Percentiles rank a stretch among this genome's conserved stretches.
phyloP scores from a whole-genome alignment of 2,797 vertebrate species.

The Melanotaenia parkinsoni region DNA sequence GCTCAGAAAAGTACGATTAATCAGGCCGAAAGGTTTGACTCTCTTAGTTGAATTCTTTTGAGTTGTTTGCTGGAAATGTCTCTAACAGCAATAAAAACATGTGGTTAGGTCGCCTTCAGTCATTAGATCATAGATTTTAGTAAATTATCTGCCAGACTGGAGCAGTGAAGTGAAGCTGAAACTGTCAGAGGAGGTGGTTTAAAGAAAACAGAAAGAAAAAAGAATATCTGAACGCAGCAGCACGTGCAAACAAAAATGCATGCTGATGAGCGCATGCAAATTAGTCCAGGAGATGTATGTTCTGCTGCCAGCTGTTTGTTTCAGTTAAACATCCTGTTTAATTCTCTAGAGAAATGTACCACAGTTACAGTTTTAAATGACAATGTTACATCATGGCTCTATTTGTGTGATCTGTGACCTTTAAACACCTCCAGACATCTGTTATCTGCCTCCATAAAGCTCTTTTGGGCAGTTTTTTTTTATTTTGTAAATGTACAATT shows the following conservation, averaged over 20 bases:
- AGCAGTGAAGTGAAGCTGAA: not conserved
- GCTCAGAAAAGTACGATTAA: not conserved
- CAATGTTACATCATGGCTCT: not conserved
- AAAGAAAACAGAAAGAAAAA: conserved; percentile 5
- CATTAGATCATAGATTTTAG: not conserved
- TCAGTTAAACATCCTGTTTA: not conserved
- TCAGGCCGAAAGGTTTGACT: conserved; percentile 1
- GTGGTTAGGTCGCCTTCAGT: not conserved
- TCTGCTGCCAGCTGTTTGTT: conserved; percentile 2
- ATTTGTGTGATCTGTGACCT: not conserved
- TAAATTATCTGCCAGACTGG: not conserved
- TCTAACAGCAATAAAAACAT: not conserved
- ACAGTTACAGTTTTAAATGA: not conserved
- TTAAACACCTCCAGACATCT: not conserved
- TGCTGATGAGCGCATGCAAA: not conserved
- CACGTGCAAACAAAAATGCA: not conserved
- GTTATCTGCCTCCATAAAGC: not conserved
- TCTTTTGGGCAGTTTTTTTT: not conserved
- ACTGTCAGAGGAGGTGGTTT: not conserved
- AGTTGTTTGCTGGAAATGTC: not conserved
- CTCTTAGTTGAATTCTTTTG: not conserved
- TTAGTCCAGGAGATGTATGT: not conserved
- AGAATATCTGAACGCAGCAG: not conserved
- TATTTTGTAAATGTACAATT: not conserved
- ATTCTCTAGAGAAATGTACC: not conserved